Evolutionary conservation across 2,113 vertebrate species (phyloP), one percentile per base, ranked within the genome.

Genomic region (Xenopus laevis): DNA sequence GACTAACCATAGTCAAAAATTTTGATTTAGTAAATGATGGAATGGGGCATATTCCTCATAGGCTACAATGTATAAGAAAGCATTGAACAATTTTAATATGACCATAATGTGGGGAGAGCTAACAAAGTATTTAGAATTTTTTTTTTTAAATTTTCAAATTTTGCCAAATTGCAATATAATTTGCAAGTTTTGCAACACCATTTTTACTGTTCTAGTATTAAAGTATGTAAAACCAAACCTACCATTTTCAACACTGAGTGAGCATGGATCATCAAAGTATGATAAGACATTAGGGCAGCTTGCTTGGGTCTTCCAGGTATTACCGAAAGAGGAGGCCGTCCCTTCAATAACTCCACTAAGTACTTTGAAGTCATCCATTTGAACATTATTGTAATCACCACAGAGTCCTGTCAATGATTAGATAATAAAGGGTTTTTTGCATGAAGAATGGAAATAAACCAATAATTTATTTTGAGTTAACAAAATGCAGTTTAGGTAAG

Each of bases 301-400:
- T 12, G 89, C 90, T 72, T 79, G 83, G 5, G 87, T 93, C 86
- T 95, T 98, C 94, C 92, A 97, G 2, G 89, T 90, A 68, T 98
- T 98, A 76, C 82, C 92, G 64, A 96, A 99, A 1, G 90, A 89
- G 12, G 88, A 81, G 2, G 91, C 85, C 0, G 94, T 96, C 72
- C 91, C 94, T 79, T 99, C 95, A 79, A 91, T 89, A 74, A 98
- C 84, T 3, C 96, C 96, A 47, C 89, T 91, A 1, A 79, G 74
- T 9, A 85, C 88, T 79, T 68, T 89, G 84, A 97, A 97, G 77
- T 98, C 97, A 23, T 99, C 97, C 0, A 79, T 79, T 80, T 95
- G 91, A 3, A 86, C 71, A 23, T 86, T 80, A 77, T 98, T 98
- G 88, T 93, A 99, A 80, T 98, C 96, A 15, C 97, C 96, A 67